Evolutionary conservation across 2,113 vertebrate species (phyloP).

Genomic region (Dasyurus viverrinus): DNA sequence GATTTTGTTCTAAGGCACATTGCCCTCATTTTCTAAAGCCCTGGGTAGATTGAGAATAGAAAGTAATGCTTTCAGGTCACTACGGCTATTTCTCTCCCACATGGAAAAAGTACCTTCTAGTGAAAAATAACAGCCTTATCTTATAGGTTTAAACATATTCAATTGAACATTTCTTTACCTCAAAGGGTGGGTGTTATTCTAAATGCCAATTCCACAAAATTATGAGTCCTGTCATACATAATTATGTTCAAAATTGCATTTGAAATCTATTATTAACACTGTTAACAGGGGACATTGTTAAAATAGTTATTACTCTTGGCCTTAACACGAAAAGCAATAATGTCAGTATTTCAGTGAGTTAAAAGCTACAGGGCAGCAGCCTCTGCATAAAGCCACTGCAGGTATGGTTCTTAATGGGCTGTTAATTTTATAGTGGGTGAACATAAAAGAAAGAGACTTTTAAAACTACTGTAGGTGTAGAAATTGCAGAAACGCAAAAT

Average conservation of each 20-base stretch:
- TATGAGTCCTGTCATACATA: constrained; percentile 74
- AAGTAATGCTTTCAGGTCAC: constrained; percentile 58
- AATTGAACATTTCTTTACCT: constrained; percentile 71
- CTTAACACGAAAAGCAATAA: constrained; percentile 78
- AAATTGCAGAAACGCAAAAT: constrained; percentile 7
- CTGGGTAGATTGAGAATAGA: constrained; percentile 37
- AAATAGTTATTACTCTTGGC: constrained; percentile 79
- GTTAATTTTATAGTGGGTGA: constrained; percentile 73
- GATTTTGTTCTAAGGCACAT: constrained; percentile 40
- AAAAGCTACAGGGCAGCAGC: constrained; percentile 72
- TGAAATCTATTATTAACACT: constrained; percentile 78
- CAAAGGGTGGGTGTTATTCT: constrained; percentile 74
- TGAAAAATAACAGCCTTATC: constrained; percentile 66
- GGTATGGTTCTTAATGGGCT: constrained; percentile 74
- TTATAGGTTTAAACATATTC: not conserved
- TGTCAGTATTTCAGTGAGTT: constrained; percentile 73
- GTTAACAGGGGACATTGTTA: constrained; percentile 78
- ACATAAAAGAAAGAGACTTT: constrained; percentile 73
- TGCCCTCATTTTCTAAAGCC: constrained; percentile 55
- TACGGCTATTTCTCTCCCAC: constrained; percentile 49
- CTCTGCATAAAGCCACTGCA: constrained; percentile 75
- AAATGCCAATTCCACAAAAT: constrained; percentile 77
- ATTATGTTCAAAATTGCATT: constrained; percentile 77
- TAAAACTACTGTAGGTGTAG: constrained; percentile 65
- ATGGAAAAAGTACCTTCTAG: constrained; percentile 61